These are phyloP conservation scores for Drosophila jambulina DNA, from an alignment of 1,140 invertebrate species.

Conservation along the genomic window DNA sequence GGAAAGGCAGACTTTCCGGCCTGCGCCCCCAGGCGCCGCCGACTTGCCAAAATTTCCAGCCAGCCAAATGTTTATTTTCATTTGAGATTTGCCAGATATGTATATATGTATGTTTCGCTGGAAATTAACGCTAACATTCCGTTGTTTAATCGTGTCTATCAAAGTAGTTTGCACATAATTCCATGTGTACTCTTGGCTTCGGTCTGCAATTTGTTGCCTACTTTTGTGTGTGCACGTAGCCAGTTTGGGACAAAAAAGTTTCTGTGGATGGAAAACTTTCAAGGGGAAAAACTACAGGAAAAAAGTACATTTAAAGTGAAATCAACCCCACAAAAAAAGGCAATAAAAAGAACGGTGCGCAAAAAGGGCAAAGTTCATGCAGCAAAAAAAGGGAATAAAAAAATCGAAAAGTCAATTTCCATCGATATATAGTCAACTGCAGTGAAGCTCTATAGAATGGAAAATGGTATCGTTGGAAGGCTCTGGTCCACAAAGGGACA, in stretches of 20 bases:
- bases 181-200: slow-evolving; percentile 10
- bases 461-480: slow-evolving; percentile 14
- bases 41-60: background rate
- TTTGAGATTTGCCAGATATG: slow-evolving; percentile 44
- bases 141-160: slow-evolving; percentile 46
- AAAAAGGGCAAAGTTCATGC: slow-evolving; percentile 26
- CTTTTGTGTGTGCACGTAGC: slow-evolving; percentile 22
- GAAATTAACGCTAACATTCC: slow-evolving; percentile 64
- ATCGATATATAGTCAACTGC: slow-evolving; percentile 27
- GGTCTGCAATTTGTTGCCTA: slow-evolving; percentile 32
- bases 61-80: slow-evolving; percentile 52
- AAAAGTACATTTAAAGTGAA: slow-evolving; percentile 30
- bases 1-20: slow-evolving; percentile 13
- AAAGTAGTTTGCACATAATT: slow-evolving; percentile 62
- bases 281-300: background rate
- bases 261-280: slow-evolving; percentile 18
- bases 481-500: slow-evolving; percentile 36
- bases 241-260: slow-evolving; percentile 26
- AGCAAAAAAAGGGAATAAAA: background rate
- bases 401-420: slow-evolving; percentile 19
- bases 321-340: slow-evolving; percentile 17
- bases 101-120: background rate
- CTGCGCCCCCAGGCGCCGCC: background rate
- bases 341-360: slow-evolving; percentile 13
- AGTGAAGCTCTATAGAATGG: slow-evolving; percentile 22